Base-by-base conservation (phyloP, 1,140 invertebrate species). In the Sminthurinus signatus region DNA sequence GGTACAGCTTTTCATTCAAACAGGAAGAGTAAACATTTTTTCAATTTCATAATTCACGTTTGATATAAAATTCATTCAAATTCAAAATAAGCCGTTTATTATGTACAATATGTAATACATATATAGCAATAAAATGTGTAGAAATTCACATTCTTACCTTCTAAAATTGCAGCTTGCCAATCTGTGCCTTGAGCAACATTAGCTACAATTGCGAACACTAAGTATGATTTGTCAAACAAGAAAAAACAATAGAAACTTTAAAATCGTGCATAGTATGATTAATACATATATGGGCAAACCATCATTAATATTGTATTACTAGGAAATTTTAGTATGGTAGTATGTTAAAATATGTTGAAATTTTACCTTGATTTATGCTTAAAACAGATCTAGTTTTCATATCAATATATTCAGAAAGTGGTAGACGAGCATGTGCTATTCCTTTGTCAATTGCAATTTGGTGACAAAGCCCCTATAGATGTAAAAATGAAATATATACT, bases 341-440 rank as follows among this genome's bases (percentile, higher is more conserved):
- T 68, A 69, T 31, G 50, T 27, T 17, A 54, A 36, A 8, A 36
- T 15, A 54, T 36, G 10, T 21, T 29, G 36, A 64, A 72, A 71
- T n/a, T 70, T 77, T 82, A 92, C 91, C 93, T 81, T 99, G 96
- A 80, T 96, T 93, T 64, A 98, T 89, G 27, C 94, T 93, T 36
- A 99, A 82, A 44, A 98, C 93, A 81, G 92, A 92, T 73, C 95
- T 82, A 8, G 89, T 88, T 79, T 92, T 92, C 87, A 98, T 90
- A 73, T 89, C 84, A 28, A 99, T 82, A 80, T 88, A 92, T 76
- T 95, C 86, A 72, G 86, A 85, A 73, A 99, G 84, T 0, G 96
- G 95, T 39, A 99, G 78, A 73, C 88, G 84, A 0, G 85, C 95
- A 79, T 97, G 94, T 64, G 74, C 75, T 15, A 96, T 81, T 21